Conservation (phyloP, 2,113 vertebrate genomes). For the Lophura nycthemera region DNA sequence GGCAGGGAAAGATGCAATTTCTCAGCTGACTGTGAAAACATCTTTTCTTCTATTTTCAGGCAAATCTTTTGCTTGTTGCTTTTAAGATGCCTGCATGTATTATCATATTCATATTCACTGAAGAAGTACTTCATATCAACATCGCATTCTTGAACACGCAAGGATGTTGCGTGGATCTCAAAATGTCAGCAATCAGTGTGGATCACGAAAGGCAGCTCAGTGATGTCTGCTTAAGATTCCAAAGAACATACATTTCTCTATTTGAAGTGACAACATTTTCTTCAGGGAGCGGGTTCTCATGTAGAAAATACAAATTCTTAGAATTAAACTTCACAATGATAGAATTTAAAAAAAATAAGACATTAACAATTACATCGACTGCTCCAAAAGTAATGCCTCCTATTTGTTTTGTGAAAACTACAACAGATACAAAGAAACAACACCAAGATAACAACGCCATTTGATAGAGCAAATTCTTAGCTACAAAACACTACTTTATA, state of each 20-base stretch:
- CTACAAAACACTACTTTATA: too few relatives aligned
- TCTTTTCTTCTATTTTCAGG: not conserved
- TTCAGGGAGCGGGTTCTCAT: not conserved
- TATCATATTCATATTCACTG: not conserved
- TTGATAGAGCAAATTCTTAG: too few relatives aligned
- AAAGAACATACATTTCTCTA: not conserved
- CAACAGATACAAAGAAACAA: too few relatives aligned
- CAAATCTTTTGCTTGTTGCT: not conserved
- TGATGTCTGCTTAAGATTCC: not conserved
- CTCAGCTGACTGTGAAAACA: not conserved
- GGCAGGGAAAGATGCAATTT: not conserved
- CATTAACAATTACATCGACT: not conserved
- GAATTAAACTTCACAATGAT: not conserved
- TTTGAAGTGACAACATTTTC: not conserved
- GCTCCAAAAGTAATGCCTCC: too few relatives aligned
- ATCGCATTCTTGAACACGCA: not conserved
- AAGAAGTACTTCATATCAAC: not conserved
- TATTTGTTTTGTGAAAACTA: too few relatives aligned
- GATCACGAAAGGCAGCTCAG: not conserved
- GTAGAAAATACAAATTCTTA: not conserved
- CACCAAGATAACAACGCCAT: too few relatives aligned
- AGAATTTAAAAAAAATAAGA: not conserved
- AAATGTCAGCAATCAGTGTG: not conserved
- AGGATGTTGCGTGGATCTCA: not conserved
- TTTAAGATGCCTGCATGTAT: not conserved